Conservation (phyloP, 1,140 invertebrate species). For the Drosophila tristis region DNA sequence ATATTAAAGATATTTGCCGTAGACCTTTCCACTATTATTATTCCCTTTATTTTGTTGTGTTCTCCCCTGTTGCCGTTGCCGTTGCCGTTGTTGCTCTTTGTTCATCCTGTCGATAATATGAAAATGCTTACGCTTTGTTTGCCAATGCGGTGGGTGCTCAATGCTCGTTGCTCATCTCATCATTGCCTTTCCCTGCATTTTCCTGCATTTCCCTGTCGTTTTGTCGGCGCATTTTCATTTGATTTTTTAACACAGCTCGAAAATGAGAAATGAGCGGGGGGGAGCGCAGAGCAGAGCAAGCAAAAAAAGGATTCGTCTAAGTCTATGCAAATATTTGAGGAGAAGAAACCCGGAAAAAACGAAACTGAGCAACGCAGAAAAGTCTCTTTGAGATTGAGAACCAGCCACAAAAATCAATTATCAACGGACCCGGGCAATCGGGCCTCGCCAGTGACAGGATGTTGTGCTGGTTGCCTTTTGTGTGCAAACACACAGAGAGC, state of each 20-base stretch:
- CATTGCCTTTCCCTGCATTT: background rate
- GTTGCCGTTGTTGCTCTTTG: constrained; percentile 6
- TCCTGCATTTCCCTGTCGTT: constrained; percentile 9
- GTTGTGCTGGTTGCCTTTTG: constrained; percentile 46
- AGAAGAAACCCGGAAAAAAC: constrained; percentile 18
- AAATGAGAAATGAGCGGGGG: background rate
- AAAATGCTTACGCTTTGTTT: constrained; percentile 67
- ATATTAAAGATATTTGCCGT: constrained; percentile 36
- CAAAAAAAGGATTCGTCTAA: constrained; percentile 65
- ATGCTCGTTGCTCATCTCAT: background rate
- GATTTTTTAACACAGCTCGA: constrained; percentile 47
- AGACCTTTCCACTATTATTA: no score
- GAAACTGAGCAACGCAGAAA: background rate
- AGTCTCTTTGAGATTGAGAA: constrained; percentile 50
- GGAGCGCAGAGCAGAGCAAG: no score
- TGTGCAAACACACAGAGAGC: constrained; percentile 76
- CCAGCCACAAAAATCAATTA: constrained; percentile 83
- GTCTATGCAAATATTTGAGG: constrained; percentile 72
- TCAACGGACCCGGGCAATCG: constrained; percentile 55
- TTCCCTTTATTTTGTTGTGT: constrained; percentile 51
- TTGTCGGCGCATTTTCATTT: constrained; percentile 57
- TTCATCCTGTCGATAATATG: constrained; percentile 60
- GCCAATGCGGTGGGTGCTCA: constrained; percentile 68
- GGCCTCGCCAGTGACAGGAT: constrained; percentile 40
- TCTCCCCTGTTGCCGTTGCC: constrained; percentile 1